Conservation (phyloP, 2,888 invertebrate genomes). For the Tinea trinotella region DNA sequence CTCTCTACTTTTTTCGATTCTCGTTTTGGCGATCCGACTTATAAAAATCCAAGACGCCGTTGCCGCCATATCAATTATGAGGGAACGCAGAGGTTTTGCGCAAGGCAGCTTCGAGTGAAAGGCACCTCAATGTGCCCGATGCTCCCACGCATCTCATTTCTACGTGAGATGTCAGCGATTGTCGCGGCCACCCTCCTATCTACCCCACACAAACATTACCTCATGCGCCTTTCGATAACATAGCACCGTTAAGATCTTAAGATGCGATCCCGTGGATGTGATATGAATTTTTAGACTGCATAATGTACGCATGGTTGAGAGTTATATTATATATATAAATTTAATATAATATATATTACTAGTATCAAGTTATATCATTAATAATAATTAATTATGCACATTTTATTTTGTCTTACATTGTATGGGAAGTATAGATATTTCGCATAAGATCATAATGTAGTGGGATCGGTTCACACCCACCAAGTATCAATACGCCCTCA, state of each 20-base stretch:
- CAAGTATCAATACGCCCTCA: not conserved
- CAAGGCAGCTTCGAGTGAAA: conserved; percentile 37
- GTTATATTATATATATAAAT: too few relatives aligned
- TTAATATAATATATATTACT: too few relatives aligned
- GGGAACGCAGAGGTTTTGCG: conserved; percentile 40
- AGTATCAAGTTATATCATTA: too few relatives aligned
- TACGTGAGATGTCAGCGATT: conserved; percentile 26
- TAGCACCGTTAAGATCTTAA: conserved; percentile 9
- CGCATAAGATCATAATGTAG: not conserved
- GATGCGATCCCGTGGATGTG: not conserved
- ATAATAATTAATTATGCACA: too few relatives aligned
- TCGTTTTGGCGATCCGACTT: conserved; percentile 21
- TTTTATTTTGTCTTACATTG: too few relatives aligned
- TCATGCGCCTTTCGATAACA: not conserved
- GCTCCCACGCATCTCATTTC: conserved; percentile 30
- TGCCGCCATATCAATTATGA: conserved; percentile 47
- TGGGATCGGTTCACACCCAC: not conserved
- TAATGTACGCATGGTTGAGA: too few relatives aligned
- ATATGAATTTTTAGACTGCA: conserved; percentile 2
- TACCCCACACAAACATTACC: conserved; percentile 2
- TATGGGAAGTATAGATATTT: not conserved
- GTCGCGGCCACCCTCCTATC: not conserved
- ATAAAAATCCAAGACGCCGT: conserved; percentile 21
- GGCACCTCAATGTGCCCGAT: conserved; percentile 23
- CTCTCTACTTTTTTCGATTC: conserved; percentile 17